Percentiles rank a stretch among this genome's conserved stretches.
phyloP scores from a whole-genome alignment of 2,113 vertebrate species.

The Anthoscopus minutus region DNA sequence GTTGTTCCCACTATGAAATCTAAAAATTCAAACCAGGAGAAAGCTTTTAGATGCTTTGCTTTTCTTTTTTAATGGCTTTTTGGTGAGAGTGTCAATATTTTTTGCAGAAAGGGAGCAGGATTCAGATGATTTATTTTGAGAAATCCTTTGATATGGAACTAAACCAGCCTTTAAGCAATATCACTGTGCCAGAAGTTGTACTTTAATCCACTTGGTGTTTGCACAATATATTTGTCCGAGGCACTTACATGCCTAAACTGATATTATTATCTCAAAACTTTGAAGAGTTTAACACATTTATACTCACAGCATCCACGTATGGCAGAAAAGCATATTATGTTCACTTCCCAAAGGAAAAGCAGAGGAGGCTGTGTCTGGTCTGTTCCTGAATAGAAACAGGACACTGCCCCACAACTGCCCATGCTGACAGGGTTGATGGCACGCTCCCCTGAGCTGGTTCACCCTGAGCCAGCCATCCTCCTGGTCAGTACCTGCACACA shows the following conservation, averaged over 20 bases:
- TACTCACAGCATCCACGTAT: not conserved
- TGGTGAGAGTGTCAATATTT: not conserved
- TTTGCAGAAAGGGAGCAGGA: not conserved
- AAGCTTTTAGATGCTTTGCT: not conserved
- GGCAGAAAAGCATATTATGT: not conserved
- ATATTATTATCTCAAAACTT: not conserved
- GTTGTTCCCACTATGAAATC: not conserved
- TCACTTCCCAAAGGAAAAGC: not conserved
- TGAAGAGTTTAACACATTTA: not conserved
- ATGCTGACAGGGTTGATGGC: not conserved
- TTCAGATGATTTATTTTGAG: not conserved
- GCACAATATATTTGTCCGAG: not conserved
- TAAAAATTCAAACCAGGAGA: not conserved
- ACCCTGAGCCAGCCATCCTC: not conserved
- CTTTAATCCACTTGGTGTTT: not conserved
- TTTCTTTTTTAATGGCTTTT: not conserved
- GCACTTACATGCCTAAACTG: not conserved
- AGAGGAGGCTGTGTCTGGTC: not conserved
- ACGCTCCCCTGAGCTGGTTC: fast-evolving
- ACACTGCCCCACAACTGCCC: not conserved
- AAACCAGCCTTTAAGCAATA: not conserved
- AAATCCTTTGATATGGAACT: slow-evolving; percentile 15
- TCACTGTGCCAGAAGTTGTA: not conserved
- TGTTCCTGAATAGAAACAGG: not conserved
- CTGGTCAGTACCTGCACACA: not conserved